Evolutionary conservation across 23 tunicate species (phyloP).

Genomic region (Oikopleura albicans): DNA sequence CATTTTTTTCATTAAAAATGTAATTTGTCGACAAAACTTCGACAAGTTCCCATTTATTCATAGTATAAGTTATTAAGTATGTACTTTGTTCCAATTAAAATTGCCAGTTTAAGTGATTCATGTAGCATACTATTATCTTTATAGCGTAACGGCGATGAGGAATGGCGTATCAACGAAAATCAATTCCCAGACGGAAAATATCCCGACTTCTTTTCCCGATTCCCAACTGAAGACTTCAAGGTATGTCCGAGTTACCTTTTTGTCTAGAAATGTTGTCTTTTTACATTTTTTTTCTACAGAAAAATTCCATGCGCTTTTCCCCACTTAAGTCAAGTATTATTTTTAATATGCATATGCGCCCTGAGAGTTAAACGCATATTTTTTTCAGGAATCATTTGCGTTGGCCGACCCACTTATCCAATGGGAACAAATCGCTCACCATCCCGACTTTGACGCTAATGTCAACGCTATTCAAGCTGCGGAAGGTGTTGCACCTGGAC

Average conservation of each 20-base stretch:
- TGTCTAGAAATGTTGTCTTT: not conserved
- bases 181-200: not conserved
- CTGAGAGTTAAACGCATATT: too few relatives aligned
- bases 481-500: not conserved
- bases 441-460: not conserved
- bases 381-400: constrained; percentile 12
- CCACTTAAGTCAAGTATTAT: too few relatives aligned
- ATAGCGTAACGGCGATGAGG: not conserved
- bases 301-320: too few relatives aligned
- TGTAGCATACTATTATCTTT: too few relatives aligned
- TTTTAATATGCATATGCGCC: too few relatives aligned
- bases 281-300: too few relatives aligned
- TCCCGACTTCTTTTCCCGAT: not conserved
- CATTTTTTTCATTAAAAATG: too few relatives aligned
- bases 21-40: too few relatives aligned
- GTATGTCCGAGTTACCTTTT: not conserved
- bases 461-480: constrained; percentile 16
- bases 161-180: not conserved
- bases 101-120: too few relatives aligned
- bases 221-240: constrained; percentile 18
- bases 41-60: too few relatives aligned
- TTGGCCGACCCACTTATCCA: constrained; percentile 2
- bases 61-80: too few relatives aligned
- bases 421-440: constrained; percentile 9
- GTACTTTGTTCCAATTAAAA: too few relatives aligned